phyloP scores from a whole-genome alignment of 2,113 vertebrate species.

The Clarias macrocephalus region DNA sequence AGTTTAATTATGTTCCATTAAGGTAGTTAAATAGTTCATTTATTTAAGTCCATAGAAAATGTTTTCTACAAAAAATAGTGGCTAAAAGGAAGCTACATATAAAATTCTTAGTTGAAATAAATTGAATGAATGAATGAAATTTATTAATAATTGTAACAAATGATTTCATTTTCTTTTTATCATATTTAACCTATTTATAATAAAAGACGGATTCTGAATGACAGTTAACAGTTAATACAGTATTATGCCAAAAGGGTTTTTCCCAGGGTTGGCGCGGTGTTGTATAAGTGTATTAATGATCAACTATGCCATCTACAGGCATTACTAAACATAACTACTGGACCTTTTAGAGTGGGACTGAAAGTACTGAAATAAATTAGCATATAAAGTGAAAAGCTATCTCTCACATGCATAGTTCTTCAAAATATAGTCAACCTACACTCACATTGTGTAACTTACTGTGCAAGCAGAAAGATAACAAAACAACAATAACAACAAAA shows the following conservation, averaged over 20 bases:
- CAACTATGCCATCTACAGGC: constrained; percentile 8
- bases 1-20: neutral
- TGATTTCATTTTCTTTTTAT: neutral
- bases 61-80: neutral
- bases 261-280: neutral
- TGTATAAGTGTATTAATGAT: neutral
- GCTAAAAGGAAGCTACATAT: neutral
- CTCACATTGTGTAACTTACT: neutral
- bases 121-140: neutral
- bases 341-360: neutral
- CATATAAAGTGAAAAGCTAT: neutral
- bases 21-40: neutral
- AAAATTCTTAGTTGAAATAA: neutral
- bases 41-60: neutral
- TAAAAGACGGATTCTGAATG: neutral
- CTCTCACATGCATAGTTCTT: neutral
- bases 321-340: neutral
- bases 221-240: no score
- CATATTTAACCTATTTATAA: neutral
- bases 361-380: neutral
- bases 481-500: neutral
- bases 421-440: neutral
- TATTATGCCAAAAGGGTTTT: neutral
- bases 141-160: neutral
- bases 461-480: neutral